Percentiles rank a stretch among this genome's conserved stretches.
Evolutionary conservation across 2,797 vertebrate species (phyloP).

Genomic region (Perdix hodgsoniae): DNA sequence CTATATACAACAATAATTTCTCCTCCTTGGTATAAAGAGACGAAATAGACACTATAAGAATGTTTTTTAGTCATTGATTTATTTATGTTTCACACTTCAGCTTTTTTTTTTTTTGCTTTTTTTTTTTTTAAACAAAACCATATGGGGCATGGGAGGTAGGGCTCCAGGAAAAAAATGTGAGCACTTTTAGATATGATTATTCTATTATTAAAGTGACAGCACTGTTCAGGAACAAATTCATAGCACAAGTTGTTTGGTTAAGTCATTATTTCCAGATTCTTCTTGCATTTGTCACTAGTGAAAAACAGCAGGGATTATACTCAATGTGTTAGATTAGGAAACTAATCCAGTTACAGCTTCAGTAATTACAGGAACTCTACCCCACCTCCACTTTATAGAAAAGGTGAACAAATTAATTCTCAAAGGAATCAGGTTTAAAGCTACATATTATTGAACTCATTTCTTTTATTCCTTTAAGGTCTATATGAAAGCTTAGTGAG

Average conservation of each 20-base stretch:
- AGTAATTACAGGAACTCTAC: slow-evolving; percentile 7
- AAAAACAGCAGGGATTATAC: neutral
- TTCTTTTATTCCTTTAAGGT: slow-evolving; percentile 45
- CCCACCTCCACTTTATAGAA: neutral
- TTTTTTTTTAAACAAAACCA: neutral
- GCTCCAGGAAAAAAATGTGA: neutral
- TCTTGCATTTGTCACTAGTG: neutral
- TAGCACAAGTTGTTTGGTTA: neutral
- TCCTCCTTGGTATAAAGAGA: neutral
- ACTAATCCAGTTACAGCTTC: neutral
- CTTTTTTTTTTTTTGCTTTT: neutral
- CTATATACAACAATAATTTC: neutral
- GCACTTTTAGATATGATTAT: neutral
- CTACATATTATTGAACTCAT: slow-evolving; percentile 2
- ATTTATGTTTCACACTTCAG: neutral
- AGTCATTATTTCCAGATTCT: neutral
- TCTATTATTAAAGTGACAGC: neutral
- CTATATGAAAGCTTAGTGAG: slow-evolving; percentile 21
- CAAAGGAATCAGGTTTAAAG: slow-evolving; percentile 34
- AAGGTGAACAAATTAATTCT: slow-evolving; percentile 5
- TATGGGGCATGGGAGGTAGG: neutral
- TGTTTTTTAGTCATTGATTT: neutral
- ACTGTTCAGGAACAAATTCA: neutral
- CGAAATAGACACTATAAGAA: neutral
- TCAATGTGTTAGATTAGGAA: neutral